A percentile compares a stretch with the other conserved stretches of the same genome.
phyloP scores from a whole-genome alignment of 2,113 vertebrate species.

The Seriola rivoliana region DNA sequence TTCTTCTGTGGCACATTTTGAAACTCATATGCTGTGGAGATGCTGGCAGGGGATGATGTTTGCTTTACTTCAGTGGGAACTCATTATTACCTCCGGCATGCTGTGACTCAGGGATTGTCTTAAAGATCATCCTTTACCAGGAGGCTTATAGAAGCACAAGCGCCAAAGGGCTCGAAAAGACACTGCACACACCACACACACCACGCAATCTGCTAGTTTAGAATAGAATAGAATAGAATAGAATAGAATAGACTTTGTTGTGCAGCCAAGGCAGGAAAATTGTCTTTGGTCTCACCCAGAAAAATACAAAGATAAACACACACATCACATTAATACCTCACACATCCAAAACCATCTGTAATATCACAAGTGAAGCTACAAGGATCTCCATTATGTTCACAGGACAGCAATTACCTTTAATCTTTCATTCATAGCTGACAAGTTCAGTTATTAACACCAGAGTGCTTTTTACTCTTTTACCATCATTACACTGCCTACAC shows the following conservation, averaged over 20 bases:
- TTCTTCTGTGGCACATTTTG: constrained; percentile 8
- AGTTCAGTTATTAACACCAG: not conserved
- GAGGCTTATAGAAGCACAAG: constrained; percentile 4
- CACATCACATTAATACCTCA: no score
- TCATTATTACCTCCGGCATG: constrained; percentile 34
- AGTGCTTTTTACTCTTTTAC: not conserved
- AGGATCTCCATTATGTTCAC: not conserved
- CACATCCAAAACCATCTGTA: no score
- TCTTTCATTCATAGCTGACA: not conserved
- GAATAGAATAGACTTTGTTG: no score
- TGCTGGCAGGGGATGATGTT: constrained; percentile 23
- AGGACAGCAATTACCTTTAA: not conserved
- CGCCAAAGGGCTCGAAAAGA: not conserved
- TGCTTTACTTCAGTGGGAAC: constrained; percentile 39
- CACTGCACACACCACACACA: not conserved
- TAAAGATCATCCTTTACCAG: constrained; percentile 35
- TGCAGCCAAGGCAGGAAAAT: no score
- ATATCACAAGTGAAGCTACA: not conserved
- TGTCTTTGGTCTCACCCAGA: no score
- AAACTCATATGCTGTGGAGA: constrained; percentile 19
- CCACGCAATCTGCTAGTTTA: not conserved
- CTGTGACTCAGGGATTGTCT: constrained; percentile 41
- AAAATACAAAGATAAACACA: no score
- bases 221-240: no score
- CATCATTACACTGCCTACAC: not conserved